Evolutionary conservation across 2,797 vertebrate species (phyloP).

Genomic region (Prionace glauca): DNA sequence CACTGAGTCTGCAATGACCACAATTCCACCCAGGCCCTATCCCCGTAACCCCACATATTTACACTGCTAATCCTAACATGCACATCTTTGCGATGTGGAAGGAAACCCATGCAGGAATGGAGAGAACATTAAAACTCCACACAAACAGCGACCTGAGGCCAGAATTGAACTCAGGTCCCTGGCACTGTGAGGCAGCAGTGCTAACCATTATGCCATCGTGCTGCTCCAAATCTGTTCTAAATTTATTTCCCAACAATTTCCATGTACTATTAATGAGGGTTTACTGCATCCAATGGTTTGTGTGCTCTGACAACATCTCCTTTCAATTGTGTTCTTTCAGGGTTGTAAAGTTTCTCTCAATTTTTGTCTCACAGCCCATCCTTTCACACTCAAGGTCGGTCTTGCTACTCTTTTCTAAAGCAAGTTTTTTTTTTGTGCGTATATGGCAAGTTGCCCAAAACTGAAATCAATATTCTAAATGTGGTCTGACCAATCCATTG

Average conservation of each 20-base stretch:
- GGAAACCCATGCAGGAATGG: no score
- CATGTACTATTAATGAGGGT: not conserved
- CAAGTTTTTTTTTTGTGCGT: not conserved
- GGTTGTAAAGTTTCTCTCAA: not conserved
- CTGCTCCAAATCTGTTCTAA: not conserved
- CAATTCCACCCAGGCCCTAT: no score
- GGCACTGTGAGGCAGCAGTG: no score
- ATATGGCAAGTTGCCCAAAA: not conserved
- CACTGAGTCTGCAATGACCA: no score
- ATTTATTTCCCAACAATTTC: not conserved
- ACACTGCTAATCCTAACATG: no score
- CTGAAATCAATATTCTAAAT: slow-evolving; percentile 14
- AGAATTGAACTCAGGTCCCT: no score
- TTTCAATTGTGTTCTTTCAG: not conserved
- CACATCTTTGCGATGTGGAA: no score
- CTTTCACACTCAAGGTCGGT: not conserved
- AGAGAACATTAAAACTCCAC: no score
- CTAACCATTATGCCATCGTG: no score
- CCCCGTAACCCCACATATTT: no score
- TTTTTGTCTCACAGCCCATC: not conserved
- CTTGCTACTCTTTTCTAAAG: not conserved
- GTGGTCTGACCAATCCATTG: slow-evolving; percentile 12
- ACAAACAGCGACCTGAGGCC: no score
- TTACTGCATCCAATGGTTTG: not conserved
- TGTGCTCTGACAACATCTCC: not conserved